Base-by-base conservation (phyloP, 2,113 vertebrate species). In the Promerops cafer region DNA sequence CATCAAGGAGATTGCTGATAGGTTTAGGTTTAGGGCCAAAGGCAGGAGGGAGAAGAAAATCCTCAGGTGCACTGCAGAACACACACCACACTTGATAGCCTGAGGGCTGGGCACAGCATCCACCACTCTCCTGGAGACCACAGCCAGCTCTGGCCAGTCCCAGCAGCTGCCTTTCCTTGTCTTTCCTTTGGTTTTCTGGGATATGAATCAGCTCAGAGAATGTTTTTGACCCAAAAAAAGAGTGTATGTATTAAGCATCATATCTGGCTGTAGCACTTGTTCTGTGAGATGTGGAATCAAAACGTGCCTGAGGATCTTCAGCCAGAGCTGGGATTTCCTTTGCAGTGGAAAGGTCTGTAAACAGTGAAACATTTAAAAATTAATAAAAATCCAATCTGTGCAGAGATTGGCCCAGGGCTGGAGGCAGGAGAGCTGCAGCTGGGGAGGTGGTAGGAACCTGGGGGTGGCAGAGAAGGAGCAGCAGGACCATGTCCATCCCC, bases 1-100 rank as follows among this genome's bases (percentile, higher is more conserved):
- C n/a, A 27, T 40, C 69, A 44, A 47, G 45, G 59, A 84, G 10
- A 35, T 39, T 74, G 56, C 56, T 80, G 35, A 22, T 6, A 65
- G 45, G 28, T 83, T 52, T 22, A n/a, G 31, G 28, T 40, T 49
- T 80, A 80, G 54, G 37, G 27, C n/a, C 42, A 81, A 45, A 57
- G 54, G 35, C 28, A 63, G 78, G 24, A 49, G 42, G 31, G 45
- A 56, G n/a, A 4, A 82, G n/a, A 28, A 50, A 53, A 26, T n/a
- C 13, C 44, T 63, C 1, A 0, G 28, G 39, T 39, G 30, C 22
- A 0, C 52, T 16, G 2, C 15, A 59, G 52, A 26, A 17, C n/a
- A 4, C n/a, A 39, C n/a, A 47, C 9, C 39, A 39, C 9, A 2
- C 5, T 5, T 31, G 50, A 12, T 65, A 83, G 39, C 45, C 68